These are phyloP conservation scores for Limnephilus rhombicus DNA, from an alignment of 2,888 invertebrate species.

Conservation along the genomic window DNA sequence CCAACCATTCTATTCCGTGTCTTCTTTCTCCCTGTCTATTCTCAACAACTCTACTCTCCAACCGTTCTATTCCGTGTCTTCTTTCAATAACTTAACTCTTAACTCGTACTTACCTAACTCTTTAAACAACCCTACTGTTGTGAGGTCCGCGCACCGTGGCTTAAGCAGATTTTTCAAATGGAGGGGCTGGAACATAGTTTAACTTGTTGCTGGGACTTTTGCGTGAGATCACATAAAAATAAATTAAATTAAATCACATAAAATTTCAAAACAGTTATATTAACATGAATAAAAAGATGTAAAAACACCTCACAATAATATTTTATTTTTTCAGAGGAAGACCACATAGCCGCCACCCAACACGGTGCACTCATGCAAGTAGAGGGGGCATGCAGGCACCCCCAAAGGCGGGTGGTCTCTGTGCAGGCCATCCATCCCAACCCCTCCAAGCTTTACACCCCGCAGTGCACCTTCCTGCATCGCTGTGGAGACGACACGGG, in stretches of 20 bases:
- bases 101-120: too few relatives aligned
- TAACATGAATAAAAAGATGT: neutral
- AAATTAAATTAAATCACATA: neutral
- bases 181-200: neutral
- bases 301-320: neutral
- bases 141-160: too few relatives aligned
- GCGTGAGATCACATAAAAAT: neutral
- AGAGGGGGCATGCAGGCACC: constrained; percentile 79
- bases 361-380: constrained; percentile 73
- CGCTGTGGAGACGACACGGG: constrained; percentile 93
- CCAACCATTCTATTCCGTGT: too few relatives aligned
- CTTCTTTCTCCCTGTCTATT: too few relatives aligned
- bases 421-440: constrained; percentile 79
- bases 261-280: neutral
- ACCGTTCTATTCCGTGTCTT: too few relatives aligned
- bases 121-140: too few relatives aligned
- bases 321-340: constrained; percentile 52
- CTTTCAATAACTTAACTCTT: too few relatives aligned
- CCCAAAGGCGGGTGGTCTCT: constrained; percentile 80
- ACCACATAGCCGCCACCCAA: constrained; percentile 66
- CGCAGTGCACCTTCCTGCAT: constrained; percentile 91
- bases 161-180: too few relatives aligned
- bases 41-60: too few relatives aligned
- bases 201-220: neutral
- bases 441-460: constrained; percentile 81